Evolutionary conservation across 1,140 invertebrate genomes (phyloP), one percentile per base, ranked within the genome.

Genomic region (Xylocopa sonorina): DNA sequence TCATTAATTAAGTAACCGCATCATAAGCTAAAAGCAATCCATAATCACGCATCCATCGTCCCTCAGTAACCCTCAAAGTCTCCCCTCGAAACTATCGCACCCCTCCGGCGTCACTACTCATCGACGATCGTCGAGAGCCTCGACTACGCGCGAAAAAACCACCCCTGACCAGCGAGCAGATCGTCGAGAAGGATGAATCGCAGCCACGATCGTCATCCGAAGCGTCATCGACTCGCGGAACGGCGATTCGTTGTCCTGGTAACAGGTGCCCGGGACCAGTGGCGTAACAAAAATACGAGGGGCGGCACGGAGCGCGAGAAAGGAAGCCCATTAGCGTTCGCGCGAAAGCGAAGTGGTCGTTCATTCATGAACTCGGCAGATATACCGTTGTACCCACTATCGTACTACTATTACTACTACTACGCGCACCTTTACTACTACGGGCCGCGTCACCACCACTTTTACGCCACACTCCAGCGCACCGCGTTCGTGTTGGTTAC

Each of bases 321-420:
- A 87, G 83, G 82, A 85, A 88, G 82, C 80, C 86, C 83, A 89
- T 89, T 89, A 90, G 87, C 83, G 87, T 75, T 76, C 80, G 85
- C 79, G 84, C 84, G 88, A 82, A 81, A 89, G 85, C 80, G 82
- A 86, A 88, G 81, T 86, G 87, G 82, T 88, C 88, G 89, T 90
- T 90, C 90, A 91, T 91, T 91, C 90, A 91, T 89, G 84, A 90
- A 89, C 85, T 87, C 86, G 72, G 81, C 75, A 84, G 82, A 83
- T 85, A 87, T 85, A 77, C 73, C 74, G 78, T 81, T 68, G 72
- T 71, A 60, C 67, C 68, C 74, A 82, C 80, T 78, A 86, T 82
- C 66, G 72, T 68, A 78, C 71, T 74, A 74, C 75, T 73, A 79
- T 51, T 74, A 58, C 53, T 79, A 82, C 53, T 46, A 82, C 75